A percentile compares a stretch with the other conserved stretches of the same genome.
Evolutionary conservation across 2,888 invertebrate species (phyloP).

Genomic region (Ecliptopera silaceata): DNA sequence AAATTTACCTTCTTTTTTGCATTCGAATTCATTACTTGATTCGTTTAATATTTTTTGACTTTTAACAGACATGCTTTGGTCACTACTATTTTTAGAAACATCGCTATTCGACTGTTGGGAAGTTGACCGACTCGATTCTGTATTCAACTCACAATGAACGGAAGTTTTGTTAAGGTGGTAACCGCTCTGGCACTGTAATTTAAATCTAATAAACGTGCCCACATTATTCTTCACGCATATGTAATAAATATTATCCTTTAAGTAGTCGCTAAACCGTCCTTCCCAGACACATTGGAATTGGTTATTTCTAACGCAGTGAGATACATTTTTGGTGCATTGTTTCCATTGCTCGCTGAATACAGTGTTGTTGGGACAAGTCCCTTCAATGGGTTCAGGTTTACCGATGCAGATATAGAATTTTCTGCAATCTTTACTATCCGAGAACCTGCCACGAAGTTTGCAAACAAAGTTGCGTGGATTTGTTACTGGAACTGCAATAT

Average conservation of each 20-base stretch:
- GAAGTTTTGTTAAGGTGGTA: constrained; percentile 60
- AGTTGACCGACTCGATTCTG: constrained; percentile 27
- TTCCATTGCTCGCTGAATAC: constrained; percentile 72
- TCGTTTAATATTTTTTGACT: constrained; percentile 14
- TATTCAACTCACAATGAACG: constrained; percentile 53
- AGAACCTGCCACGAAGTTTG: constrained; percentile 67
- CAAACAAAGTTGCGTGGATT: constrained; percentile 45
- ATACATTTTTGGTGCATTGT: constrained; percentile 72
- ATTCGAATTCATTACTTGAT: constrained; percentile 35
- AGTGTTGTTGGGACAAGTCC: constrained; percentile 65
- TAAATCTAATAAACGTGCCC: constrained; percentile 57
- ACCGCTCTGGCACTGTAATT: constrained; percentile 64
- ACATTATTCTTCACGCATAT: constrained; percentile 62
- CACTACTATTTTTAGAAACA: constrained; percentile 38
- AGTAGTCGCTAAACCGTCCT: constrained; percentile 66
- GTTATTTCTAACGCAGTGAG: constrained; percentile 73
- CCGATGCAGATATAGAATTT: constrained; percentile 79
- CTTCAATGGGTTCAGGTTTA: constrained; percentile 50
- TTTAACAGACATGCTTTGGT: constrained; percentile 30
- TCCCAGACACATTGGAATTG: constrained; percentile 72
- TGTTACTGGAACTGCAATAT: constrained; percentile 13
- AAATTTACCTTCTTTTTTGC: constrained; percentile 44
- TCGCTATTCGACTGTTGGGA: constrained; percentile 33
- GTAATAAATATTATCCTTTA: constrained; percentile 67
- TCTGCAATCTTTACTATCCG: constrained; percentile 72